phyloP scores from a whole-genome alignment of 2,113 vertebrate genomes.

The Zosterops lateralis region DNA sequence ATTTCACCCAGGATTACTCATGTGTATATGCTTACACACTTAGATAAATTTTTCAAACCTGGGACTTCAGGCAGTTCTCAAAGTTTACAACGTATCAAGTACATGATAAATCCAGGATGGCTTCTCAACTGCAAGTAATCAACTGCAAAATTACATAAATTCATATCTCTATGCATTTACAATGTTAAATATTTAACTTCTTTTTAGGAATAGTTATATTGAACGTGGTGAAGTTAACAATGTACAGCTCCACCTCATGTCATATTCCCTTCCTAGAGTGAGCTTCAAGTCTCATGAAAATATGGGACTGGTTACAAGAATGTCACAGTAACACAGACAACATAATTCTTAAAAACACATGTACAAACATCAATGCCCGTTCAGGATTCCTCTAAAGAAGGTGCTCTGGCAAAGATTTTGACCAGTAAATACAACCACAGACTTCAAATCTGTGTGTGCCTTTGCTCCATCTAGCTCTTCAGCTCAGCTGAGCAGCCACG shows the following conservation, averaged over 20 bases:
- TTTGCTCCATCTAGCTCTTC: not conserved
- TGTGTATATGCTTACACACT: not conserved
- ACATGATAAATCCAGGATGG: constrained; percentile 66
- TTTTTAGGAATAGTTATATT: not conserved
- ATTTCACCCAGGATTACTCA: not conserved
- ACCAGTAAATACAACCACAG: not conserved
- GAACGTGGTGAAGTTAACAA: not conserved
- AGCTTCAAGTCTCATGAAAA: not conserved
- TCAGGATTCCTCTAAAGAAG: not conserved
- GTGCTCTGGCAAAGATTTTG: not conserved
- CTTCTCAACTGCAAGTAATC: constrained; percentile 27
- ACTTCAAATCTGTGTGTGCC: not conserved
- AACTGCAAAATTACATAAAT: not conserved
- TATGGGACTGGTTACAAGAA: not conserved
- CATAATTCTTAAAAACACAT: not conserved
- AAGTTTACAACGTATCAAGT: constrained; percentile 38
- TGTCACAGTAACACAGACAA: not conserved
- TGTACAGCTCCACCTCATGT: not conserved
- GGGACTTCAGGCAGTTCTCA: constrained; percentile 7
- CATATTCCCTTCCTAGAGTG: not conserved
- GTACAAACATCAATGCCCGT: not conserved
- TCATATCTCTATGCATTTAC: not conserved
- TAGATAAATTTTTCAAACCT: not conserved
- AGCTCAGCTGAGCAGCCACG: not conserved
- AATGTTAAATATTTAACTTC: not conserved